Percentiles rank a stretch among this genome's conserved stretches.
These are phyloP conservation scores for Branchipolynoe longqiensis DNA, from an alignment of 2,888 invertebrate species.

Conservation along the genomic window DNA sequence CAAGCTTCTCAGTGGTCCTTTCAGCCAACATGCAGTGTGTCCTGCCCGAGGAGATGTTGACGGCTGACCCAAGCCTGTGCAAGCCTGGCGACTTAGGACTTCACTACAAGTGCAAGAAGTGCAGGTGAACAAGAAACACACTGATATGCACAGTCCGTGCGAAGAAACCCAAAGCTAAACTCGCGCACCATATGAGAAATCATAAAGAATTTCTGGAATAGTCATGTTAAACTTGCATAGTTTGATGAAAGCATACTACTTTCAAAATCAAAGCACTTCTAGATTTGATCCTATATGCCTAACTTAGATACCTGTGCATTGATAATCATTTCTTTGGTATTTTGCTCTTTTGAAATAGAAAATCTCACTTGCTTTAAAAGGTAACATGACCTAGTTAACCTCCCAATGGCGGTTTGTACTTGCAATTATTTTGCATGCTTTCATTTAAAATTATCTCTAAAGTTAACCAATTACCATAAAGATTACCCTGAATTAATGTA, in stretches of 20 bases:
- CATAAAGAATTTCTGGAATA: background rate
- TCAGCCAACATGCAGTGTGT: slow-evolving; percentile 10
- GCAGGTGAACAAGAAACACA: slow-evolving; percentile 83
- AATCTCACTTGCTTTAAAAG: too few relatives aligned
- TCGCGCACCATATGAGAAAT: background rate
- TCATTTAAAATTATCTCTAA: too few relatives aligned
- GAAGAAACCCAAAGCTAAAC: background rate
- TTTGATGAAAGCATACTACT: background rate
- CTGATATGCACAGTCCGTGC: background rate
- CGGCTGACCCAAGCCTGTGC: slow-evolving; percentile 53
- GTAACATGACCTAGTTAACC: too few relatives aligned
- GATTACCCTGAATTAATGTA: too few relatives aligned
- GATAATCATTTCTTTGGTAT: too few relatives aligned
- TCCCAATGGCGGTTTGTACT: too few relatives aligned
- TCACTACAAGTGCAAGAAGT: slow-evolving; percentile 89
- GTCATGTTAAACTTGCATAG: background rate
- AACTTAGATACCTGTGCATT: too few relatives aligned
- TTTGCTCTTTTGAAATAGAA: too few relatives aligned
- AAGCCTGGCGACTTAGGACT: background rate
- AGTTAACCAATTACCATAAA: too few relatives aligned
- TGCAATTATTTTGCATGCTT: too few relatives aligned
- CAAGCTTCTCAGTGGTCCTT: background rate
- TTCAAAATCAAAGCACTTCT: too few relatives aligned
- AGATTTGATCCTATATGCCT: too few relatives aligned
- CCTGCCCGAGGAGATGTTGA: slow-evolving; percentile 38